Evolutionary conservation across 2,888 invertebrate genomes (phyloP), one percentile per base, ranked within the genome.

Genomic region (Stratiomys singularior): DNA sequence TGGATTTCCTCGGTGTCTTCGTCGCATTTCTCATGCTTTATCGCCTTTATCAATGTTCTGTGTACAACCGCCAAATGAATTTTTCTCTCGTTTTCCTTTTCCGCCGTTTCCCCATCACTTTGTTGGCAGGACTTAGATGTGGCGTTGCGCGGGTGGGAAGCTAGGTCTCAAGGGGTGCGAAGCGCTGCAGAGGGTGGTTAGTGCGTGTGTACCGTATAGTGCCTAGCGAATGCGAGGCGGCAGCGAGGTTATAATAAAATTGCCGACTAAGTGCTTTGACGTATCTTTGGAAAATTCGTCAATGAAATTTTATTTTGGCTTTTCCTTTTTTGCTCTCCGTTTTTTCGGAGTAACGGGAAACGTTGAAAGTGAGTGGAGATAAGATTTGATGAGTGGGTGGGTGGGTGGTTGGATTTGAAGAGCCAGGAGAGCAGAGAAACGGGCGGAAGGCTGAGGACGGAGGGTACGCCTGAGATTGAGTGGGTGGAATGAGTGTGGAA

Each of bases 291-390:
- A 58, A 74, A 74, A 74, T 58, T 74, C 74, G 74, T 74, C 74
- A 74, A 74, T 74, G 74, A 74, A 74, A 74, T 69, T 69, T 69
- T 69, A 69, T 69, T 69, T 69, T 69, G 58, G 74, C 30, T 74
- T 37, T 74, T 74, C 58, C 23, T 74, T 74, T n/a, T 74, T 58
- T 11, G 27, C 9, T 72, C 18, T 47, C 21, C 15, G 28, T 69
- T 64, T 67, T 66, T 28, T 18, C 56, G 25, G 58, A 23, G 58
- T 9, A 60, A 18, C 58, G 58, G 58, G 13, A 60, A 60, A 60
- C 25, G 25, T 60, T 60, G 58, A 25, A 60, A 60, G 58, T 60
- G 58, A 60, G 58, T 23, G 13, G 25, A 60, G 23, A 60, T 60
- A 37, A 37, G 37, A 37, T 37, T 37, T 37, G 37, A 28, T 25